Conservation (phyloP, 2,113 vertebrate genomes). For the Rhinoptilus africanus region DNA sequence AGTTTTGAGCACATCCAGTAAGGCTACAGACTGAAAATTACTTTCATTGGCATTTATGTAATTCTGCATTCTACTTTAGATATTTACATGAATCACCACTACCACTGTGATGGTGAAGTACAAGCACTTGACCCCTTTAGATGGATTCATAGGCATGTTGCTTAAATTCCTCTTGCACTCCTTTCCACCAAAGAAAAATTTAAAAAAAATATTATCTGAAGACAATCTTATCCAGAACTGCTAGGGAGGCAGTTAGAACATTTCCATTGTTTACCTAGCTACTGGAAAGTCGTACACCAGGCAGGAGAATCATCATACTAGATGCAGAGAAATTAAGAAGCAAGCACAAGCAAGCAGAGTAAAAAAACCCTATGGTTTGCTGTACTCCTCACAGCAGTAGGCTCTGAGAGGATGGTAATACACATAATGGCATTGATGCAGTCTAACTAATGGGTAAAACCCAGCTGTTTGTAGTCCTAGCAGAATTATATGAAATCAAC, state of each 20-base stretch:
- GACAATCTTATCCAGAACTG: neutral
- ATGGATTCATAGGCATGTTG: neutral
- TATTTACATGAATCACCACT: neutral
- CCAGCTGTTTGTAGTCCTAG: neutral
- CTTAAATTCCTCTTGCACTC: neutral
- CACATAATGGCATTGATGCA: neutral
- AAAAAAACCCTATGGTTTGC: neutral
- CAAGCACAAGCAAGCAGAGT: neutral
- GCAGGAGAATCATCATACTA: neutral
- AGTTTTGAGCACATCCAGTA: neutral
- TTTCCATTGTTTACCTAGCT: neutral
- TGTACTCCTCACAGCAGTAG: neutral
- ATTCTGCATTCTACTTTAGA: neutral
- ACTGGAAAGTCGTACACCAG: neutral
- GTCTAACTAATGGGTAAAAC: neutral
- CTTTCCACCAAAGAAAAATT: neutral
- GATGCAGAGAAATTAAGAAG: neutral
- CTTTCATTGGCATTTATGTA: neutral
- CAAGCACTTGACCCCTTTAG: neutral
- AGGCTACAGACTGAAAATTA: neutral
- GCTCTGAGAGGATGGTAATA: neutral
- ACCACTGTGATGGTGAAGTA: neutral
- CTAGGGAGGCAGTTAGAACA: neutral
- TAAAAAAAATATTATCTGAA: neutral
- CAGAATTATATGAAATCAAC: neutral